Evolutionary conservation across 2,888 invertebrate species (phyloP), one percentile per base, ranked within the genome.

Genomic region (Spisula solida): DNA sequence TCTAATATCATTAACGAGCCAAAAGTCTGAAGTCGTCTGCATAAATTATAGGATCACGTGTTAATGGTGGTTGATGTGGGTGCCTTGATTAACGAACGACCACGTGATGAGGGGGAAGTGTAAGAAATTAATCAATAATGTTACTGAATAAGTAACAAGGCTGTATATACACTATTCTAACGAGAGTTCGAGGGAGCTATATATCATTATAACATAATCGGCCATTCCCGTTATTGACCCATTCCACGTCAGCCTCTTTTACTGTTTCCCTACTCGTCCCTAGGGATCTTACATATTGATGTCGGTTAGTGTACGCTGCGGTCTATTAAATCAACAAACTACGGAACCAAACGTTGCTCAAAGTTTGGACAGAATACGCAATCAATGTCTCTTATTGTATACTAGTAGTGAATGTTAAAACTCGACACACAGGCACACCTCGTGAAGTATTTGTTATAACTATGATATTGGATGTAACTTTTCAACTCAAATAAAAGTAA

Each of bases 111-210:
- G 41, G 25, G 10, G 2, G 60, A 66, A 66, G 25, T 25, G n/a
- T 66, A 66, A 20, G n/a, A 66, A 66, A 25, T 25, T n/a, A 66
- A 66, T 66, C 60, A 66, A 66, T 66, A 66, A 25, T 2, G 25
- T 66, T 25, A 25, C n/a, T 66, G 60, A 66, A 66, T 66, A 66
- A 66, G 60, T 66, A 66, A 66, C 60, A n/a, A 66, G 60, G n/a
- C 60, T 5, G n/a, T 66, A n/a, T 66, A 25, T 10, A 51, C 41
- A 51, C 60, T 8, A 25, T 66, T 66, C 60, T 66, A 66, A 25
- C 60, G 12, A 25, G 60, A 51, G 51, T 16, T n/a, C 60, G 10
- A n/a, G 60, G 60, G 25, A 66, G 10, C 60, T 12, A 66, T 66
- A n/a, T 25, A 66, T 66, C 60, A 66, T 66, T 51, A 66, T 25